Percentiles rank a stretch among this genome's conserved stretches.
phyloP scores from a whole-genome alignment of 2,797 vertebrate genomes.

The Paratrypauchen microcephalus region DNA sequence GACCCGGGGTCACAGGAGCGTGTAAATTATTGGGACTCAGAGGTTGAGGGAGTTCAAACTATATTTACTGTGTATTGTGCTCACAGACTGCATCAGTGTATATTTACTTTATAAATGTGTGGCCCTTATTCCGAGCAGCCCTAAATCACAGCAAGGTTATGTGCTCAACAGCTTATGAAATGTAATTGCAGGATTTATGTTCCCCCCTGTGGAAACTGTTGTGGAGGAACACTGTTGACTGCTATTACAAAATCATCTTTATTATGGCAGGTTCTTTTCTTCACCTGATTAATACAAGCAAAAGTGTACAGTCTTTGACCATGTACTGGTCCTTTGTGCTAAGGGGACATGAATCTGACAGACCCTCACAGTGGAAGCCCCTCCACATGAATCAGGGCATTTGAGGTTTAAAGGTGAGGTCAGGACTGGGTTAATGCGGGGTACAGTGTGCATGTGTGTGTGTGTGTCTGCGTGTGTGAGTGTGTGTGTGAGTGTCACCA shows the following conservation, averaged over 20 bases:
- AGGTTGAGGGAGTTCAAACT: conserved; percentile 20
- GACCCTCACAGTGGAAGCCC: background rate
- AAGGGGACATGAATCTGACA: background rate
- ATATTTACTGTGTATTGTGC: conserved; percentile 16
- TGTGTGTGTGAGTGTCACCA: conserved; percentile 20
- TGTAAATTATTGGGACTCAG: conserved; percentile 29
- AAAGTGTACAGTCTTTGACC: background rate
- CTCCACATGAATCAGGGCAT: background rate
- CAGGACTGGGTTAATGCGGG: conserved; percentile 2
- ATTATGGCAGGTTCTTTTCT: background rate
- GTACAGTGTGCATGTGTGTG: background rate
- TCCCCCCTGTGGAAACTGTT: conserved; percentile 2
- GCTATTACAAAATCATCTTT: background rate
- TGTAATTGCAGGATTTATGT: conserved; percentile 13
- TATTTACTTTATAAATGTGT: conserved; percentile 12
- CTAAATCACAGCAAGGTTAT: conserved; percentile 3
- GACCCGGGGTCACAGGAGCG: conserved; percentile 15
- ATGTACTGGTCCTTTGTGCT: background rate
- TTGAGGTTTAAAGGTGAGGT: background rate
- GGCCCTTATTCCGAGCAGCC: conserved; percentile 1
- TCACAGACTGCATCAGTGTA: conserved; percentile 12
- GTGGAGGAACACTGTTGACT: conserved; percentile 3
- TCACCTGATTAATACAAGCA: background rate
- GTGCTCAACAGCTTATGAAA: conserved; percentile 7
- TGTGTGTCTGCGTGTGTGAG: background rate